Conservation (phyloP, 2,797 vertebrate genomes). For the Rhinatrema bivittatum region DNA sequence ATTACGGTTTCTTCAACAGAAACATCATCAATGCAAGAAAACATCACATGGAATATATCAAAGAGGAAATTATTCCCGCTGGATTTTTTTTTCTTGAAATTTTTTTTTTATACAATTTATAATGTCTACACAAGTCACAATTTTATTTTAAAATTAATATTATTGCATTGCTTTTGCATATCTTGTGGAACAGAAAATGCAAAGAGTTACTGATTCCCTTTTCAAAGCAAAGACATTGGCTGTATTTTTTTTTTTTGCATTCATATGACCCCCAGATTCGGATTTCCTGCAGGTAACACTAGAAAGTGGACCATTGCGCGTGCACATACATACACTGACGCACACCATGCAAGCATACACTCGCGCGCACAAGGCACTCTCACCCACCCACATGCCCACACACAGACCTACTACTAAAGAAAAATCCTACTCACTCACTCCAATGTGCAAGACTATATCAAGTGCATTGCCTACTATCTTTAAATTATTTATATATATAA, state of each 20-base stretch:
- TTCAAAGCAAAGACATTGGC: conserved; percentile 58
- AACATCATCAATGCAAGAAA: conserved; percentile 81
- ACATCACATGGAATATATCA: conserved; percentile 64
- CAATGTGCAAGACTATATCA: conserved; percentile 44
- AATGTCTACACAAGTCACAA: conserved; percentile 62
- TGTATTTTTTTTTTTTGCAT: conserved; percentile 58
- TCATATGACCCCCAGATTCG: conserved; percentile 41
- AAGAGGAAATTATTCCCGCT: conserved; percentile 54
- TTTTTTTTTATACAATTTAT: conserved; percentile 63
- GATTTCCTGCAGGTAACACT: conserved; percentile 32
- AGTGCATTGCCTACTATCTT: conserved; percentile 47
- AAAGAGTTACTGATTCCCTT: conserved; percentile 64
- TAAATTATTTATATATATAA: conserved; percentile 49
- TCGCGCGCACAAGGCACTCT: conserved; percentile 3
- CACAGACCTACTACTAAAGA: conserved; percentile 16
- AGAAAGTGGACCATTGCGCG: conserved; percentile 36
- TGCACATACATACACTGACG: conserved; percentile 34
- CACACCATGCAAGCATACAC: too few species aligned
- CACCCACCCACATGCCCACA: conserved; percentile 1
- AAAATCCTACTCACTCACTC: conserved; percentile 42
- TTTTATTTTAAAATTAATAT: conserved; percentile 79
- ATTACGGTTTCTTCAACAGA: conserved; percentile 84
- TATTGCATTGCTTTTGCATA: conserved; percentile 99
- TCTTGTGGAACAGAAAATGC: conserved; percentile 86
- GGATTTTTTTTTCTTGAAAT: too few species aligned